Conservation (phyloP, 2,888 invertebrate genomes). For the Heliconius charithonia region DNA sequence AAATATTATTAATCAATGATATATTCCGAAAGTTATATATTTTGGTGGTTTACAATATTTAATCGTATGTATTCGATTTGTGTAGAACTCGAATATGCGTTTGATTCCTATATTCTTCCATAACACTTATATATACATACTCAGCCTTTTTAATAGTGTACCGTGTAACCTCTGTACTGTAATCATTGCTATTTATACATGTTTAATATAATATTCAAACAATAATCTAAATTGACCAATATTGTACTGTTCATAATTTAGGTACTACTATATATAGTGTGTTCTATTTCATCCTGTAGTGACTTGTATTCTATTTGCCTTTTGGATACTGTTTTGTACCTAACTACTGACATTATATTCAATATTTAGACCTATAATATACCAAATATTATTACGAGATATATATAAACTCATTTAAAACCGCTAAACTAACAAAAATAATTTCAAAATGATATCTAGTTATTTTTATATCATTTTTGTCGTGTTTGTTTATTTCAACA, state of each 20-base stretch:
- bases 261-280: conserved; percentile 22
- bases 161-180: conserved; percentile 28
- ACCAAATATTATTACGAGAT: conserved; percentile 3
- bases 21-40: conserved; percentile 35
- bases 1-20: conserved; percentile 26
- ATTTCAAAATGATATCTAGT: too few relatives aligned
- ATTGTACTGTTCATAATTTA: conserved; percentile 40
- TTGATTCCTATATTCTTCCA: conserved; percentile 42
- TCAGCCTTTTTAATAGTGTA: conserved; percentile 37
- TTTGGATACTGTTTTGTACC: conserved; percentile 45
- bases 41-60: conserved; percentile 33
- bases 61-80: conserved; percentile 33
- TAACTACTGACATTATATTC: conserved; percentile 21
- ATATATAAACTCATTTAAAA: conserved; percentile 9
- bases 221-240: conserved; percentile 43
- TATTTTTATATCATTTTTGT: background rate
- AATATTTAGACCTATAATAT: conserved; percentile 19
- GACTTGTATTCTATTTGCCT: conserved; percentile 35
- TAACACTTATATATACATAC: conserved; percentile 31
- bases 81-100: conserved; percentile 37
- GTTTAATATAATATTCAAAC: conserved; percentile 28
- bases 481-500: background rate
- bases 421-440: background rate
- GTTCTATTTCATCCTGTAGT: conserved; percentile 36
- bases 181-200: conserved; percentile 34